These are phyloP conservation scores for Myotis findleyi DNA, from an alignment of 2,797 vertebrate genomes.

Conservation along the genomic window DNA sequence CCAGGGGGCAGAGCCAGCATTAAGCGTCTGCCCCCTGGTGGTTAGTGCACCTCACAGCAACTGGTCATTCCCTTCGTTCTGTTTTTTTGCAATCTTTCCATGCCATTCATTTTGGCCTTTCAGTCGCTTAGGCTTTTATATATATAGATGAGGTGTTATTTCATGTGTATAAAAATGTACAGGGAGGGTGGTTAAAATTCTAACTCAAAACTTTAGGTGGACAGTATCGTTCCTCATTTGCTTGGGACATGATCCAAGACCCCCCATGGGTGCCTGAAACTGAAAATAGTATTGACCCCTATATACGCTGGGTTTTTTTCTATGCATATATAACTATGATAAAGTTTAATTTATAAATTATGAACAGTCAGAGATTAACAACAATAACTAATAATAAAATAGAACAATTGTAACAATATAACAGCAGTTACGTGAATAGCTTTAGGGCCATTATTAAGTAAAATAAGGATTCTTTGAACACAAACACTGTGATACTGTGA, in stretches of 20 bases:
- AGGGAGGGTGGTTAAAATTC: neutral
- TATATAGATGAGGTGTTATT: neutral
- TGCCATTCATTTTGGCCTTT: too few relatives aligned
- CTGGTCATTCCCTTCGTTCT: fast-evolving
- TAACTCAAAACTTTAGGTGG: neutral
- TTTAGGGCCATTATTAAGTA: neutral
- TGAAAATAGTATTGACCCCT: neutral
- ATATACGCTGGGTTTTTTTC: neutral
- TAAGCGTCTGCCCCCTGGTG: too few relatives aligned
- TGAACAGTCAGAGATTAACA: neutral
- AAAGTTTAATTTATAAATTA: neutral
- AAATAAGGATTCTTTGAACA: neutral
- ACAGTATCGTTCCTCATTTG: neutral
- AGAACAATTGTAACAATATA: neutral
- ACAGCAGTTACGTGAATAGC: neutral
- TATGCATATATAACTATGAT: neutral
- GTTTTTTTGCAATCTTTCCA: too few relatives aligned
- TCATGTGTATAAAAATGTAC: neutral
- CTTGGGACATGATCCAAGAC: neutral
- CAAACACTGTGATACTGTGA: neutral
- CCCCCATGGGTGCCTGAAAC: neutral
- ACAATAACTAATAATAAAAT: neutral
- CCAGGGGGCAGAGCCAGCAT: too few relatives aligned
- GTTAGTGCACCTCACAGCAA: too few relatives aligned
- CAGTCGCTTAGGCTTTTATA: too few relatives aligned